Evolutionary conservation across 2,888 invertebrate species (phyloP).

Genomic region (Drosophila nigritarsus): DNA sequence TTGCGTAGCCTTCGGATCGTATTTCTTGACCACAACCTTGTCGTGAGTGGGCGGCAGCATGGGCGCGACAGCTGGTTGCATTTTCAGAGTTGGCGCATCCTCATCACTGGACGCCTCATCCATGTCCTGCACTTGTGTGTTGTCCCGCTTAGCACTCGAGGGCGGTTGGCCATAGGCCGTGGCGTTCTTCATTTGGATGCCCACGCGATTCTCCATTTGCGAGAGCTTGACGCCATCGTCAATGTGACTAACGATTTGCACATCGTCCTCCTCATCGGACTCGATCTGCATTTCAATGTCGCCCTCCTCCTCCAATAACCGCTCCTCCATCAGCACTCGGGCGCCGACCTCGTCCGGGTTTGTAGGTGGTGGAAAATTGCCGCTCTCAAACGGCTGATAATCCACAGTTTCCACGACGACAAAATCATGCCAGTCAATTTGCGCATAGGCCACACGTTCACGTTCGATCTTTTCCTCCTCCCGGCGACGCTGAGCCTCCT

Average conservation of each 20-base stretch:
- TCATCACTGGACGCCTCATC: constrained; percentile 94
- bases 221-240: constrained; percentile 86
- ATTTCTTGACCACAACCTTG: constrained; percentile 97
- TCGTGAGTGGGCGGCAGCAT: constrained; percentile 95
- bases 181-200: constrained; percentile 85
- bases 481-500: constrained; percentile 95
- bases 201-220: constrained; percentile 88
- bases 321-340: constrained; percentile 94
- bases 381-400: constrained; percentile 97
- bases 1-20: constrained; percentile 95
- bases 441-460: constrained; percentile 97
- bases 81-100: constrained; percentile 86
- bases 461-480: constrained; percentile 98
- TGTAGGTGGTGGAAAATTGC: constrained; percentile 98
- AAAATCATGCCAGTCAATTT: constrained; percentile 99
- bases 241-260: constrained; percentile 36
- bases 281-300: constrained; percentile 96
- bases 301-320: constrained; percentile 91
- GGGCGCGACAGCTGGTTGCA: constrained; percentile 85
- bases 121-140: constrained; percentile 93
- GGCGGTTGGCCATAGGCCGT: constrained; percentile 82
- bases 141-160: constrained; percentile 84
- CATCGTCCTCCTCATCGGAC: constrained; percentile 90
- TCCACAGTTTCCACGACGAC: constrained; percentile 99
- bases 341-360: constrained; percentile 99